Conservation (phyloP, 2,113 vertebrate species). For the Xenus cinereus region DNA sequence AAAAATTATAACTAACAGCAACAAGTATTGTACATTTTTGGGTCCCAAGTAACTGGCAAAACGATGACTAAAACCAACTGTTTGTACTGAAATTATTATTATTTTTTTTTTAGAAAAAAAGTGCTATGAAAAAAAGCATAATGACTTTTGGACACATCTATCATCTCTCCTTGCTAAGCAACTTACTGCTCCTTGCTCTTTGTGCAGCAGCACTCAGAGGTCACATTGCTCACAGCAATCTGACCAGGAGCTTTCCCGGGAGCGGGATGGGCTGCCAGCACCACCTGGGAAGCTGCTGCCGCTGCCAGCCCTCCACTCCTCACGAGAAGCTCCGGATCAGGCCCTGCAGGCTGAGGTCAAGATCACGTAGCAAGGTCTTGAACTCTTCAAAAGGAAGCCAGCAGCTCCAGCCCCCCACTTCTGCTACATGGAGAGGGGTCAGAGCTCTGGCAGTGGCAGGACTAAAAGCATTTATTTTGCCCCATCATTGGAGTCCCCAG, state of each 20-base stretch:
- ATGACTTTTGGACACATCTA: background rate
- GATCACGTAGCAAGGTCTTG: background rate
- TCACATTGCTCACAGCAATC: background rate
- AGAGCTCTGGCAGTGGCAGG: background rate
- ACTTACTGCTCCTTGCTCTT: background rate
- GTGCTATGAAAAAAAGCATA: background rate
- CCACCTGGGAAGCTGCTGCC: background rate
- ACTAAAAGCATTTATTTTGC: background rate
- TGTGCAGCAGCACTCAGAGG: background rate
- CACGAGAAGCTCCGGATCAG: background rate
- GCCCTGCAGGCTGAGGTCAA: background rate
- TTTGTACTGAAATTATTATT: background rate
- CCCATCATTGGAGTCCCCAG: background rate
- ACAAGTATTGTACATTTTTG: background rate
- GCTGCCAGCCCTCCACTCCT: rapidly evolving
- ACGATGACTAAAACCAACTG: background rate
- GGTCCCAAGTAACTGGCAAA: background rate
- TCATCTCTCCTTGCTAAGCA: background rate
- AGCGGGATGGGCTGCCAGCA: background rate
- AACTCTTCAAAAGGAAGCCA: background rate
- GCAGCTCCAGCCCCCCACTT: background rate
- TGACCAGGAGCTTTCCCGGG: background rate
- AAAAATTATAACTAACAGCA: background rate
- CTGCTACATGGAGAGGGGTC: background rate
- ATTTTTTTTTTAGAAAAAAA: background rate